phyloP scores from a whole-genome alignment of 1,140 invertebrate species.

The Orius insidiosus region DNA sequence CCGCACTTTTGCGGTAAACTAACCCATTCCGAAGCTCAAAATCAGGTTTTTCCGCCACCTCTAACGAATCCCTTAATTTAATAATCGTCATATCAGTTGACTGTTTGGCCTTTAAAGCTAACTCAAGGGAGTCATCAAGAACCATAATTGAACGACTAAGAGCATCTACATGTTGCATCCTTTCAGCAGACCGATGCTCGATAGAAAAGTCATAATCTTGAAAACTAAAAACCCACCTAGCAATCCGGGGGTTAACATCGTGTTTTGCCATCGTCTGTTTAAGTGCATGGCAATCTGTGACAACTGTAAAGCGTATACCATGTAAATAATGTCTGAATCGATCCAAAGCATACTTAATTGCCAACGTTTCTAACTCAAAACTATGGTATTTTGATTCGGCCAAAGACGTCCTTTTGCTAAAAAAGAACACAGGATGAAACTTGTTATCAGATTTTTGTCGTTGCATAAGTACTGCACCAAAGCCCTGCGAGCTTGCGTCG shows the following conservation, averaged over 20 bases:
- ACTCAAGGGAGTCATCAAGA: conserved; percentile 19
- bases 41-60: conserved; percentile 2
- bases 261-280: conserved; percentile 22
- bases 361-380: conserved; percentile 32
- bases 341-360: conserved; percentile 30
- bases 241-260: conserved; percentile 18
- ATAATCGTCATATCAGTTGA: conserved; percentile 12
- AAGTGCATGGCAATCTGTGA: conserved; percentile 24
- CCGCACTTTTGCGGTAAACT: conserved; percentile 13
- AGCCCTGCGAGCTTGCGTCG: conserved; percentile 11
- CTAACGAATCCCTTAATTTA: not conserved
- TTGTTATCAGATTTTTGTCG: conserved; percentile 17
- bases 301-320: conserved; percentile 21
- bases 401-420: conserved; percentile 24
- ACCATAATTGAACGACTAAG: conserved; percentile 9
- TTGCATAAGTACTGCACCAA: conserved; percentile 24
- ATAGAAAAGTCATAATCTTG: conserved; percentile 20
- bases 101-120: conserved; percentile 14
- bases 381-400: conserved; percentile 27
- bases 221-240: conserved; percentile 21
- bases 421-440: conserved; percentile 26
- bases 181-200: conserved; percentile 9
- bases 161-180: conserved; percentile 7
- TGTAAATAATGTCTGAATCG: conserved; percentile 32
- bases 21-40: conserved; percentile 9